Conservation (phyloP, 2,888 invertebrate genomes). For the Petrophora chlorosata region DNA sequence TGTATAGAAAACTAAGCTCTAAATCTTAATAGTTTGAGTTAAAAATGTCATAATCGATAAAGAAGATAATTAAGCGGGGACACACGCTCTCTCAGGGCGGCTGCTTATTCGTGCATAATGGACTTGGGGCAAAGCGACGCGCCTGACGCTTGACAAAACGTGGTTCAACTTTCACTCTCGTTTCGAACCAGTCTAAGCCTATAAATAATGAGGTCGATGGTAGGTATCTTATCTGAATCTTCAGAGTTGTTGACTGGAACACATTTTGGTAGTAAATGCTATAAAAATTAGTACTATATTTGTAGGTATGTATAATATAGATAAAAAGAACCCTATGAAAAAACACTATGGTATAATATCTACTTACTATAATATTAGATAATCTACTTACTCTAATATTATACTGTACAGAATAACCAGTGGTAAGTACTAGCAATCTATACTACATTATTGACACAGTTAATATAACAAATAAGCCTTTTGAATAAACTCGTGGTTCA, state of each 20-base stretch:
- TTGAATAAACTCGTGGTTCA: too few relatives aligned
- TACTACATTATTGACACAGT: too few relatives aligned
- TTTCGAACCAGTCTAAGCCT: constrained; percentile 62
- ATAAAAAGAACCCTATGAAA: too few relatives aligned
- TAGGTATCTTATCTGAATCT: constrained; percentile 27
- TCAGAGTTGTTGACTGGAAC: background rate
- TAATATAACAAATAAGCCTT: too few relatives aligned
- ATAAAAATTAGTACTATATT: background rate
- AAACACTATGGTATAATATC: too few relatives aligned
- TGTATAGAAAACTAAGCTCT: constrained; percentile 52
- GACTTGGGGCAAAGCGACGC: constrained; percentile 69
- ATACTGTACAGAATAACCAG: too few relatives aligned
- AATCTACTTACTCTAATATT: too few relatives aligned
- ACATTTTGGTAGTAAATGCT: background rate
- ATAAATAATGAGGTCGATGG: constrained; percentile 53
- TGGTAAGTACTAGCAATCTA: too few relatives aligned
- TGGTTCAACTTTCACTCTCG: constrained; percentile 80
- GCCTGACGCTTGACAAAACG: constrained; percentile 79
- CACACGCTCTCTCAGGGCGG: constrained; percentile 81
- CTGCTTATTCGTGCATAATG: constrained; percentile 83
- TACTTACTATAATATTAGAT: too few relatives aligned
- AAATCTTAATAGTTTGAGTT: constrained; percentile 23
- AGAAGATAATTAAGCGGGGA: constrained; percentile 70
- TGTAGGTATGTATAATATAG: too few relatives aligned
- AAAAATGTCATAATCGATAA: constrained; percentile 7